Percentiles rank a stretch among this genome's conserved stretches.
Evolutionary conservation across 2,797 vertebrate genomes (phyloP).

Genomic region (Halcyon badia): DNA sequence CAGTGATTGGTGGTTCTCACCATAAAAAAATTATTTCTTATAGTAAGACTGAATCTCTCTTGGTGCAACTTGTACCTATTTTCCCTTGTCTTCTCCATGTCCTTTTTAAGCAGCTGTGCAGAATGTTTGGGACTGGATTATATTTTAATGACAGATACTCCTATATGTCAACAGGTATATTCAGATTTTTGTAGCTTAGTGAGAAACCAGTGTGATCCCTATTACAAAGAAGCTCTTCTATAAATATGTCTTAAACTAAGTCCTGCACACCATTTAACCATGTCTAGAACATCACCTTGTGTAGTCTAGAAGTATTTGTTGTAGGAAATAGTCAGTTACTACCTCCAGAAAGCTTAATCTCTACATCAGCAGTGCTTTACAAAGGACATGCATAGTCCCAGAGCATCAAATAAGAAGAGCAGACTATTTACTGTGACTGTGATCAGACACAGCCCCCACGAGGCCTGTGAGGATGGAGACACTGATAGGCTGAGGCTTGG

Average conservation of each 20-base stretch:
- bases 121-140: background rate
- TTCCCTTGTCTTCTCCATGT: background rate
- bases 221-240: background rate
- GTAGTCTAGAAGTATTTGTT: background rate
- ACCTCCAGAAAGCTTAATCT: background rate
- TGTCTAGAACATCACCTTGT: background rate
- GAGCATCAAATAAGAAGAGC: background rate
- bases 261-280: background rate
- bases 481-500: background rate
- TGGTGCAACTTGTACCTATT: background rate
- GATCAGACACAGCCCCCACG: background rate
- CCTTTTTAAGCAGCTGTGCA: background rate
- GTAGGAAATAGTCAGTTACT: background rate
- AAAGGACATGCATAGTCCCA: fast-evolving
- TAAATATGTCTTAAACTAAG: background rate
- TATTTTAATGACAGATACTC: background rate
- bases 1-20: background rate
- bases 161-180: background rate
- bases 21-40: background rate
- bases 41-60: background rate
- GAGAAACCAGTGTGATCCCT: background rate
- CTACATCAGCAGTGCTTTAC: background rate
- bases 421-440: background rate
- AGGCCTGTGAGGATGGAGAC: background rate
- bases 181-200: background rate